These are phyloP conservation scores for Amblyopsis hoosieri DNA, from an alignment of 2,797 vertebrate species.

Conservation along the genomic window DNA sequence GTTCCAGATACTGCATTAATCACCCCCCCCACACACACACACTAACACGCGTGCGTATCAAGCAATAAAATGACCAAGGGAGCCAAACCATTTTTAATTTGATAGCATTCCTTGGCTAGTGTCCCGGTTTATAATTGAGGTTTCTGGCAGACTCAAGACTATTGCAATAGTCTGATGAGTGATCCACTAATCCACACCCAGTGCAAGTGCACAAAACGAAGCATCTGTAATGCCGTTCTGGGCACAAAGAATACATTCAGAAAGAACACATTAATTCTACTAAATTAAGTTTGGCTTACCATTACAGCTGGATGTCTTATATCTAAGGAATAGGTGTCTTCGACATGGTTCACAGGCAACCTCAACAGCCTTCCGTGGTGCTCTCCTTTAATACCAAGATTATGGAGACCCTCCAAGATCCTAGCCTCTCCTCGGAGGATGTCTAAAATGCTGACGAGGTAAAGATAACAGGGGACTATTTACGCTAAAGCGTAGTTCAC, in stretches of 20 bases:
- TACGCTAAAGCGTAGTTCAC: conserved; percentile 4
- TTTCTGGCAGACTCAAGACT: conserved; percentile 38
- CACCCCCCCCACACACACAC: conserved; percentile 13
- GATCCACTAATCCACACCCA: conserved; percentile 35
- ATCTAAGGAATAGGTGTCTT: conserved; percentile 86
- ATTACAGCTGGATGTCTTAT: conserved; percentile 89
- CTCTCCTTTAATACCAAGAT: conserved; percentile 85
- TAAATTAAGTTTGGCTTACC: conserved; percentile 74
- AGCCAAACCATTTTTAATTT: conserved; percentile 43
- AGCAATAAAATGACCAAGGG: conserved; percentile 42
- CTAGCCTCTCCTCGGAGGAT: conserved; percentile 87
- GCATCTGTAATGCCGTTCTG: conserved; percentile 29
- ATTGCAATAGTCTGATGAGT: conserved; percentile 36
- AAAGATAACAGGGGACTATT: conserved; percentile 30
- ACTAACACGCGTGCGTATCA: conserved; percentile 18
- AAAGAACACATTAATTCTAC: conserved; percentile 2
- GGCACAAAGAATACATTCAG: conserved; percentile 13
- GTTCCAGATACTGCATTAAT: conserved; percentile 22
- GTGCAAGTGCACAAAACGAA: conserved; percentile 29
- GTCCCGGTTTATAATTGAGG: conserved; percentile 41
- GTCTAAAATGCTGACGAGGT: conserved; percentile 82
- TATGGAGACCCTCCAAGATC: conserved; percentile 89
- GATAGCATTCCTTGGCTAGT: conserved; percentile 47
- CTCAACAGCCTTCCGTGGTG: conserved; percentile 82
- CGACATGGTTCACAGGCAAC: conserved; percentile 75